These are phyloP conservation scores for Meriones psammophilus DNA, from an alignment of 2,797 vertebrate species.

Conservation along the genomic window DNA sequence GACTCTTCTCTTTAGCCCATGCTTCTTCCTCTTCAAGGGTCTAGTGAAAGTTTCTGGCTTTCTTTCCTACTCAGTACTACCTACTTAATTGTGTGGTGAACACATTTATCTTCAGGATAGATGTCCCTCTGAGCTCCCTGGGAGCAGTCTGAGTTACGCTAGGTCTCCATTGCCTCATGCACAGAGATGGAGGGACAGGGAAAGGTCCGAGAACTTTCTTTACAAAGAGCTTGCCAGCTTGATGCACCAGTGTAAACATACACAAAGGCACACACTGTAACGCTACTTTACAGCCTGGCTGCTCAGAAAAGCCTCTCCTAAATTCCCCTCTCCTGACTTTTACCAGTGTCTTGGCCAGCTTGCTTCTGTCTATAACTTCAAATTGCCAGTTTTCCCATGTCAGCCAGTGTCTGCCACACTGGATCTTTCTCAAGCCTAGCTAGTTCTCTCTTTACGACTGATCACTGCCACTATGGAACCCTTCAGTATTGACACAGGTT, in stretches of 20 bases:
- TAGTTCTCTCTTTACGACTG: neutral
- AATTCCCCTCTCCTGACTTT: slow-evolving; percentile 39
- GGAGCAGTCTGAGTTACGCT: slow-evolving; percentile 14
- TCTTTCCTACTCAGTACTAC: neutral
- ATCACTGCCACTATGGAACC: neutral
- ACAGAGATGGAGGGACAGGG: slow-evolving; percentile 27
- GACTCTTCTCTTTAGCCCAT: neutral
- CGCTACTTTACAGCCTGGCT: slow-evolving; percentile 22
- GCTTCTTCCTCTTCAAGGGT: slow-evolving; percentile 3
- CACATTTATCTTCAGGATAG: neutral
- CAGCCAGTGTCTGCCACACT: neutral
- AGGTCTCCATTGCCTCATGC: slow-evolving; percentile 19
- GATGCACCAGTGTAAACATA: slow-evolving; percentile 45
- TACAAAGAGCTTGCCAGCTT: slow-evolving; percentile 54
- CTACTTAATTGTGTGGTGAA: neutral
- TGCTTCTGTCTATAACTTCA: slow-evolving; percentile 53
- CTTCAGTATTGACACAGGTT: neutral
- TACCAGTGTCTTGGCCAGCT: slow-evolving; percentile 63
- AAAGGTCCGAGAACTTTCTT: slow-evolving; percentile 31
- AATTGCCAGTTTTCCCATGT: slow-evolving; percentile 1
- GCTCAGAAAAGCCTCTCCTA: slow-evolving; percentile 33
- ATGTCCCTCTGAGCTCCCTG: neutral
- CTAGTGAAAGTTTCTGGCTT: neutral
- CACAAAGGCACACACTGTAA: neutral
- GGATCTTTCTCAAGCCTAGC: neutral